Conservation (phyloP, 2,113 vertebrate species). For the Cebus imitator region DNA sequence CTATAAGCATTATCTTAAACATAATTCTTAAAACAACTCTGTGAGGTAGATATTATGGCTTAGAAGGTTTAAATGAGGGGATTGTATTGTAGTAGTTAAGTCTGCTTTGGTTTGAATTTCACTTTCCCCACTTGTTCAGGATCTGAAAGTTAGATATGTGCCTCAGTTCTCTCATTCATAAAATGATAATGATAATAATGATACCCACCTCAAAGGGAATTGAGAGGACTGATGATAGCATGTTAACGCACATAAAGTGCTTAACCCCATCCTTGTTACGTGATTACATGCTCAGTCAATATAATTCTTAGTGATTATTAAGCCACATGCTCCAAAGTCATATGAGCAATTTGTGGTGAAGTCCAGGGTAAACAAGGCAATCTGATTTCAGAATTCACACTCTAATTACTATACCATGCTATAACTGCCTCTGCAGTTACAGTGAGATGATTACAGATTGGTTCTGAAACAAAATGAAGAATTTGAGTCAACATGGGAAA, state of each 20-base stretch:
- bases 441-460: background rate
- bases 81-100: background rate
- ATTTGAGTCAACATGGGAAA: slow-evolving; percentile 13
- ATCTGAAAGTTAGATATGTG: background rate
- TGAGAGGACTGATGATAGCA: background rate
- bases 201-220: background rate
- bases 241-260: background rate
- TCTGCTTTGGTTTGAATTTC: slow-evolving; percentile 34
- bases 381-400: background rate
- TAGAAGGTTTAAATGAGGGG: background rate
- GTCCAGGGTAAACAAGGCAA: background rate
- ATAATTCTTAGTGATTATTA: background rate
- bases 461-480: slow-evolving; percentile 21
- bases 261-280: background rate
- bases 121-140: background rate
- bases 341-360: background rate
- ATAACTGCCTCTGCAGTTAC: background rate
- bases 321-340: background rate
- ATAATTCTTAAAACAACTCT: background rate
- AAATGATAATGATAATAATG: background rate
- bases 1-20: background rate
- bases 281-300: background rate
- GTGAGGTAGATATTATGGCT: background rate
- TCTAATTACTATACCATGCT: background rate
- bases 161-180: background rate